phyloP scores from a whole-genome alignment of 2,888 invertebrate species.

The Hypsopygia costalis region DNA sequence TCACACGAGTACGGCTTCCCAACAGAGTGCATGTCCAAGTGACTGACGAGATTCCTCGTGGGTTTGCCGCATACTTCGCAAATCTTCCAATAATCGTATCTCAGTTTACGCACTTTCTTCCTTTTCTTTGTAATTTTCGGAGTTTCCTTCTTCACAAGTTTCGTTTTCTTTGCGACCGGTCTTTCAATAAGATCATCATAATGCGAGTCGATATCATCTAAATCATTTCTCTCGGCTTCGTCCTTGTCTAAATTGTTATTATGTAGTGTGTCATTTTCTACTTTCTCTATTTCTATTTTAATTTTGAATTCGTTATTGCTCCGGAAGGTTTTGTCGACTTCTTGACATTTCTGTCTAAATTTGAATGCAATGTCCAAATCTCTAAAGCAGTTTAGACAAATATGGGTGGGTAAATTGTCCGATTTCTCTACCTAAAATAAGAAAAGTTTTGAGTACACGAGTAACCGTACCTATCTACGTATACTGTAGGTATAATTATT shows the following conservation, averaged over 20 bases:
- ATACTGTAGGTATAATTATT: no score
- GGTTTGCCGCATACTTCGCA: slow-evolving; percentile 72
- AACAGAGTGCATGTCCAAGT: slow-evolving; percentile 63
- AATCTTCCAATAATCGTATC: slow-evolving; percentile 67
- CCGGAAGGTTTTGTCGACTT: slow-evolving; percentile 51
- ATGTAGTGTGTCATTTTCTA: slow-evolving; percentile 21
- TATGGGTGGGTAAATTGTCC: slow-evolving; percentile 57
- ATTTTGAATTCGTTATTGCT: slow-evolving; percentile 28
- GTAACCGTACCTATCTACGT: no score
- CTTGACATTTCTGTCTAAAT: slow-evolving; percentile 69
- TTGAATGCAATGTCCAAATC: slow-evolving; percentile 67
- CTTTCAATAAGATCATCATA: slow-evolving; percentile 28
- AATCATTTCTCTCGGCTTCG: slow-evolving; percentile 16
- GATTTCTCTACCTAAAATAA: slow-evolving; percentile 56
- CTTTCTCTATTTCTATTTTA: slow-evolving; percentile 47
- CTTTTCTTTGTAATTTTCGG: slow-evolving; percentile 26
- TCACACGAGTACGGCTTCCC: slow-evolving; percentile 63
- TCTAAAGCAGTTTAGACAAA: slow-evolving; percentile 58
- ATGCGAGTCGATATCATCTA: slow-evolving; percentile 31
- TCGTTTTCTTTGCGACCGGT: slow-evolving; percentile 20
- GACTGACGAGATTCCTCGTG: slow-evolving; percentile 59
- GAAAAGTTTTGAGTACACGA: no score
- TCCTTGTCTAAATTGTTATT: slow-evolving; percentile 22
- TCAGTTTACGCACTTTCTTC: slow-evolving; percentile 44
- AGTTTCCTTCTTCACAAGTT: slow-evolving; percentile 12